A percentile compares a stretch with the other conserved stretches of the same genome.
Evolutionary conservation across 2,888 invertebrate genomes (phyloP).

Genomic region (Morpho helenor): DNA sequence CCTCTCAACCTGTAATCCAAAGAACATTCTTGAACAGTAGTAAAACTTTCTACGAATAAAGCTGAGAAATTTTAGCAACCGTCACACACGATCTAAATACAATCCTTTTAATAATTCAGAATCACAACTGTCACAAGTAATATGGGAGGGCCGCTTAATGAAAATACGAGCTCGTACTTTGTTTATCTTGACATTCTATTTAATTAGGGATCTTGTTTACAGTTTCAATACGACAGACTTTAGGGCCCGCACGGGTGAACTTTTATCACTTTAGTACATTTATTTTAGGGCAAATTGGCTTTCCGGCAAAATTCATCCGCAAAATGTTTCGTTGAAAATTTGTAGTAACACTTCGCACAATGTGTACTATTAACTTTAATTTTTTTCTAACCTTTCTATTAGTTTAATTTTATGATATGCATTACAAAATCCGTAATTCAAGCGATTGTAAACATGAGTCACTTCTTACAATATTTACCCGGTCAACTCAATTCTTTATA

Average conservation of each 20-base stretch:
- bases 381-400: no score
- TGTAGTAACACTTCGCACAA: background rate
- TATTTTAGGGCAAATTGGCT: slow-evolving; percentile 5
- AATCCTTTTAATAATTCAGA: slow-evolving; percentile 1
- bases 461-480: no score
- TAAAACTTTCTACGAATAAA: no score
- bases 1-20: no score
- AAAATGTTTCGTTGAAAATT: background rate
- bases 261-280: slow-evolving; percentile 52
- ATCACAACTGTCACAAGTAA: background rate
- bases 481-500: no score
- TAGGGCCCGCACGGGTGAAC: slow-evolving; percentile 53
- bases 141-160: slow-evolving; percentile 1
- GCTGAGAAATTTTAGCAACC: background rate
- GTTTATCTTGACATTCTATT: slow-evolving; percentile 51
- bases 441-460: no score
- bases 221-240: slow-evolving; percentile 53
- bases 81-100: background rate
- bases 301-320: background rate
- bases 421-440: no score
- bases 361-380: background rate
- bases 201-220: slow-evolving; percentile 59
- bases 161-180: slow-evolving; percentile 22
- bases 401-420: no score
- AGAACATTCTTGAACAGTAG: no score